Evolutionary conservation across 1,140 invertebrate species (phyloP).

Genomic region (Watersipora subatra): DNA sequence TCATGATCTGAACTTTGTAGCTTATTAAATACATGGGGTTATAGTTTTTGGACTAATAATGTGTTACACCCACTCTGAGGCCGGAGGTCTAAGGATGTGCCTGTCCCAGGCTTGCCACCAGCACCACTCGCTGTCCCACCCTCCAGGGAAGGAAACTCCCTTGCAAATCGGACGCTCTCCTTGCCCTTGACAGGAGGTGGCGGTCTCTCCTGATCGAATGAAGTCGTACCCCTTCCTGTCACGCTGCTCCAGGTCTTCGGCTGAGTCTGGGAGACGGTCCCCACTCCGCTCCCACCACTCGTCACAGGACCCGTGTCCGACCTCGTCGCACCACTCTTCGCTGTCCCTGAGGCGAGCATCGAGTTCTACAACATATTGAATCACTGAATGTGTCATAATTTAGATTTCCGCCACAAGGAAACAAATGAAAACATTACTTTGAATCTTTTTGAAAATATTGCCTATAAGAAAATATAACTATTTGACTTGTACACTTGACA

Average conservation of each 20-base stretch:
- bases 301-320: not conserved
- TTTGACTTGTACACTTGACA: too few species aligned
- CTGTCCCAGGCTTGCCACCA: not conserved
- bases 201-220: not conserved
- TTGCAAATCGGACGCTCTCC: not conserved
- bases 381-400: too few species aligned
- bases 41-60: too few species aligned
- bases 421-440: too few species aligned
- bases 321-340: too few species aligned
- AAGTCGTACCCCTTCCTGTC: not conserved
- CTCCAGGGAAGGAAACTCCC: not conserved
- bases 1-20: too few species aligned
- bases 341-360: too few species aligned
- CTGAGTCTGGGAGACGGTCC: not conserved
- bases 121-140: not conserved
- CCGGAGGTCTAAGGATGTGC: not conserved
- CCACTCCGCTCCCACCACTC: not conserved
- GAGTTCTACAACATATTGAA: too few species aligned
- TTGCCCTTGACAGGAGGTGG: not conserved
- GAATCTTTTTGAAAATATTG: too few species aligned
- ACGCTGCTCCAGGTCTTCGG: not conserved
- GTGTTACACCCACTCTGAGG: conserved; percentile 2
- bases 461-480: too few species aligned
- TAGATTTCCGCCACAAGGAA: too few species aligned
- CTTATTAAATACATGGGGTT: too few species aligned